These are phyloP conservation scores for Proterorhinus semilunaris DNA, from an alignment of 2,113 vertebrate species.

Conservation along the genomic window DNA sequence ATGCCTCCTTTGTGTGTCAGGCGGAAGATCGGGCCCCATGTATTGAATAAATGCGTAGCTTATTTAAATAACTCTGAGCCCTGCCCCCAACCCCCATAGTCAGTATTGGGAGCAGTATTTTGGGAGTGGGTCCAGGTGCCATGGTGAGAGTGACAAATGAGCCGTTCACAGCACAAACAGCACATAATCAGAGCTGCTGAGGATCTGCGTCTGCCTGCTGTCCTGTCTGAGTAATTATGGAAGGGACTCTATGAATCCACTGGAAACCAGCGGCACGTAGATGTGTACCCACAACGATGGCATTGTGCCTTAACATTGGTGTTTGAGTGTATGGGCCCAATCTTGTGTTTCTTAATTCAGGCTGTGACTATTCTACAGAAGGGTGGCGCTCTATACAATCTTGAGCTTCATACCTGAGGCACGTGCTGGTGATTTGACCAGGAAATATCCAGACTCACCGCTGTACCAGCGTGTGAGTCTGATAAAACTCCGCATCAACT, in stretches of 20 bases:
- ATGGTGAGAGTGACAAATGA: conserved; percentile 72
- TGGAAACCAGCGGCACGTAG: conserved; percentile 58
- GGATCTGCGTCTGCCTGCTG: conserved; percentile 66
- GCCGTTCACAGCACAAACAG: conserved; percentile 59
- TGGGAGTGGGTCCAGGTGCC: conserved; percentile 63
- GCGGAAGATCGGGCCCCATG: no score
- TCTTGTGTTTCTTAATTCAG: no score
- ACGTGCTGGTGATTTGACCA: no score
- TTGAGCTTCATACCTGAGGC: no score
- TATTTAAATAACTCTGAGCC: not conserved
- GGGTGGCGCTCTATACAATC: no score
- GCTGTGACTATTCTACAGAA: no score
- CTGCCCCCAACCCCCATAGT: conserved; percentile 8
- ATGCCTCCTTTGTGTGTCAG: no score
- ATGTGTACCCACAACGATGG: conserved; percentile 6
- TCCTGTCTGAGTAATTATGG: conserved; percentile 71
- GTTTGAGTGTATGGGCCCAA: no score
- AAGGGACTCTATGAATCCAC: conserved; percentile 72
- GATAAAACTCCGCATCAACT: no score
- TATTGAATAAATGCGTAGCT: not conserved
- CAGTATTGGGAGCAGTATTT: conserved; percentile 64
- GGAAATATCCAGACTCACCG: no score
- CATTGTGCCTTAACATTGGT: not conserved
- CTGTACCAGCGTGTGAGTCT: no score
- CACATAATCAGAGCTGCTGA: conserved; percentile 73